phyloP scores from a whole-genome alignment of 1,140 invertebrate species.

The Lycorma delicatula region DNA sequence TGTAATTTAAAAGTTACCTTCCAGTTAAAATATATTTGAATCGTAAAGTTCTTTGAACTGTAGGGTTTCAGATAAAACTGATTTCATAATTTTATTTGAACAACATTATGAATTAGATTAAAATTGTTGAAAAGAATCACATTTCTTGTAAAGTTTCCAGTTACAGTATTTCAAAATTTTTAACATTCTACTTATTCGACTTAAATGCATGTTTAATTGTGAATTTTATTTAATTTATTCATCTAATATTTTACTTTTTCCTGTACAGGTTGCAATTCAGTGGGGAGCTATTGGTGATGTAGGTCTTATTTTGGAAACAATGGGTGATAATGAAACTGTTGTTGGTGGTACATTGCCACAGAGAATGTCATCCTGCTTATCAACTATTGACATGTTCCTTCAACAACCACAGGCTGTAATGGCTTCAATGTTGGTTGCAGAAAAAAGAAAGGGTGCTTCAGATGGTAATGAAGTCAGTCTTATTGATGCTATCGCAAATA shows the following conservation, averaged over 20 bases:
- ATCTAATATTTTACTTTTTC: too few relatives aligned
- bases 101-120: too few relatives aligned
- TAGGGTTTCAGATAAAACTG: too few relatives aligned
- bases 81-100: too few relatives aligned
- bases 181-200: too few relatives aligned
- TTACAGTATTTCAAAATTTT: too few relatives aligned
- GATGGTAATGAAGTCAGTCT: conserved; percentile 46
- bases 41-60: too few relatives aligned
- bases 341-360: conserved; percentile 90
- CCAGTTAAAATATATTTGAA: too few relatives aligned
- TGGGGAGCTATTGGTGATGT: conserved; percentile 98
- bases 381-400: conserved; percentile 78
- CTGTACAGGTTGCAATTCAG: conserved; percentile 67
- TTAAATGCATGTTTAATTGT: not conserved
- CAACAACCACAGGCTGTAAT: conserved; percentile 79
- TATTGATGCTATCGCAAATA: conserved; percentile 68
- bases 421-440: conserved; percentile 68
- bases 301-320: conserved; percentile 77
- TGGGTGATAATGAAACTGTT: conserved; percentile 76
- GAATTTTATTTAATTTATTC: not conserved
- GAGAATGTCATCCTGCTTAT: conserved; percentile 78
- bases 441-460: conserved; percentile 50
- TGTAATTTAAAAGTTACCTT: too few relatives aligned
- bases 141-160: too few relatives aligned
- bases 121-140: too few relatives aligned